These are phyloP conservation scores for Netelia melanura DNA, from an alignment of 2,888 invertebrate species.

Conservation along the genomic window DNA sequence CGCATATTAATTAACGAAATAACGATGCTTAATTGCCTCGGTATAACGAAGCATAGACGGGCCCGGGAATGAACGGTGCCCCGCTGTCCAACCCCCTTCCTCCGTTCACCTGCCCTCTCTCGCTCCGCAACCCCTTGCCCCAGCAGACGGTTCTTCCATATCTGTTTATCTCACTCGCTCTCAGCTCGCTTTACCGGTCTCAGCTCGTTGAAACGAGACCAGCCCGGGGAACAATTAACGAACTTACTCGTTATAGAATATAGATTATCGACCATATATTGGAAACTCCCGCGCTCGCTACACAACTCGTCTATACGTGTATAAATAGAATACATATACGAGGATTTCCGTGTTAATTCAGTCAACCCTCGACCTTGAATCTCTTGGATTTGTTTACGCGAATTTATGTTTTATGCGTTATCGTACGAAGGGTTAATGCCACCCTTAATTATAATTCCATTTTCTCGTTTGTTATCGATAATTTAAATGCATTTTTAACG, in stretches of 20 bases:
- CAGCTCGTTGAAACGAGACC: constrained; percentile 41
- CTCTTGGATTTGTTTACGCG: no score
- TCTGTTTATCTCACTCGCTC: constrained; percentile 27
- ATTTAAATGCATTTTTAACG: no score
- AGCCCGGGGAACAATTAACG: constrained; percentile 52
- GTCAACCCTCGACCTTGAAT: no score
- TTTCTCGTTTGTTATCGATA: no score
- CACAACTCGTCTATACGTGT: neutral
- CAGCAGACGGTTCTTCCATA: neutral
- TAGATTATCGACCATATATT: constrained; percentile 56
- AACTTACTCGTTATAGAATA: constrained; percentile 66
- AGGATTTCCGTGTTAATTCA: no score
- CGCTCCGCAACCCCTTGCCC: neutral
- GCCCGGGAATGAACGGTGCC: constrained; percentile 40
- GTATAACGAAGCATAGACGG: constrained; percentile 63
- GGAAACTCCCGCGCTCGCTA: constrained; percentile 4
- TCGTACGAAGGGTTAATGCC: neutral
- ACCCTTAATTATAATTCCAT: no score
- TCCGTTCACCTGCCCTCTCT: neutral
- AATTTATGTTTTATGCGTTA: neutral
- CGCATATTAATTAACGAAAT: constrained; percentile 65
- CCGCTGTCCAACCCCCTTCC: constrained; percentile 10
- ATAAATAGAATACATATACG: constrained; percentile 4
- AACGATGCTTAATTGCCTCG: constrained; percentile 68
- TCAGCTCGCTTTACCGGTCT: constrained; percentile 13